These are phyloP conservation scores for Lochmaea capreae DNA, from an alignment of 2,888 invertebrate species.

Conservation along the genomic window DNA sequence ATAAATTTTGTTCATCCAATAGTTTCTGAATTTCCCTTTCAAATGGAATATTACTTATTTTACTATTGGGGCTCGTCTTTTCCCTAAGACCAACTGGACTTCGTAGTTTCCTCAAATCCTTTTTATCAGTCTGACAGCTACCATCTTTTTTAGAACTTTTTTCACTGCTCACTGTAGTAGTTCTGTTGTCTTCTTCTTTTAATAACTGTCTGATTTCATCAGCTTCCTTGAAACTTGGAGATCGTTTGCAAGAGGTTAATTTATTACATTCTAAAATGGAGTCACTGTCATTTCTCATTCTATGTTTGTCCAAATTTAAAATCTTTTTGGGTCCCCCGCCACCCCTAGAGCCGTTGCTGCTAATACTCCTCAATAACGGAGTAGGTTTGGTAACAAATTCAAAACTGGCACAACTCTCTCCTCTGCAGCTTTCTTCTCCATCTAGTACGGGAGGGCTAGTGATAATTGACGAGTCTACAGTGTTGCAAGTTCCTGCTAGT, in stretches of 20 bases:
- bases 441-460: slow-evolving; percentile 71
- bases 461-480: slow-evolving; percentile 65
- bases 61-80: slow-evolving; percentile 64
- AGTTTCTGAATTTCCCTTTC: slow-evolving; percentile 84
- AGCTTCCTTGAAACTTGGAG: slow-evolving; percentile 65
- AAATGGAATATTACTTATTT: slow-evolving; percentile 74
- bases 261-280: slow-evolving; percentile 64
- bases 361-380: slow-evolving; percentile 58
- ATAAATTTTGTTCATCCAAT: slow-evolving; percentile 77
- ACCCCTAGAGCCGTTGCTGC: slow-evolving; percentile 56
- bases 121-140: slow-evolving; percentile 76
- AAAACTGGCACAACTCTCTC: slow-evolving; percentile 75
- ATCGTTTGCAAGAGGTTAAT: slow-evolving; percentile 62
- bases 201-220: slow-evolving; percentile 62
- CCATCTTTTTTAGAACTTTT: slow-evolving; percentile 73
- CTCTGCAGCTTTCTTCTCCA: slow-evolving; percentile 73
- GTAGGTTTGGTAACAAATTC: slow-evolving; percentile 67
- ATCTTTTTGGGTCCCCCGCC: slow-evolving; percentile 50
- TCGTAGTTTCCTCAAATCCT: slow-evolving; percentile 68
- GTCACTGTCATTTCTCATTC: slow-evolving; percentile 62
- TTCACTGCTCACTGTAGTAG: slow-evolving; percentile 68
- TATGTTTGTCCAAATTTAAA: slow-evolving; percentile 60
- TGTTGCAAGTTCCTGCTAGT: slow-evolving; percentile 65
- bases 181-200: slow-evolving; percentile 63
- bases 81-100: slow-evolving; percentile 46